Conservation (phyloP, 2,888 invertebrate species). For the Dermolepida albohirtum region DNA sequence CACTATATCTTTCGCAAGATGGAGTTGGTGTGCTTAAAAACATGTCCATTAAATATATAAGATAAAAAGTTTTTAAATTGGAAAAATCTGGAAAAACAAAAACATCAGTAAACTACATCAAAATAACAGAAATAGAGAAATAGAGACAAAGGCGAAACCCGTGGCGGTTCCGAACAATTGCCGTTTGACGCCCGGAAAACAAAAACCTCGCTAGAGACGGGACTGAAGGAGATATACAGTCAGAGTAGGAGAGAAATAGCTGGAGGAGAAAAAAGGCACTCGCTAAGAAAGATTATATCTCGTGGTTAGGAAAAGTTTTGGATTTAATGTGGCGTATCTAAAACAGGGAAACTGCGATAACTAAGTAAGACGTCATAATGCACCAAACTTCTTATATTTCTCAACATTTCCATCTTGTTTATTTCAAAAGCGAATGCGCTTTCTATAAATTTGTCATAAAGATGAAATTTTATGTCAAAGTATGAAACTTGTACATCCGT, state of each 20-base stretch:
- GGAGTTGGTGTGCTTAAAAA: constrained; percentile 6
- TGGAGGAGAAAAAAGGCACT: constrained; percentile 38
- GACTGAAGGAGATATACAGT: constrained; percentile 37
- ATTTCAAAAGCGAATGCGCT: constrained; percentile 6
- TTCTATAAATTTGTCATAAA: background rate
- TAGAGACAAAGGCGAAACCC: constrained; percentile 55
- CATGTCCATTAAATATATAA: constrained; percentile 32
- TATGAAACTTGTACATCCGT: no score
- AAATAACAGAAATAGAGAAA: constrained; percentile 37
- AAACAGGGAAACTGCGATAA: constrained; percentile 58
- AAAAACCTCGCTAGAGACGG: constrained; percentile 54
- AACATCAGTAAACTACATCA: constrained; percentile 32
- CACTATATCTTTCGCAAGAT: constrained; percentile 13
- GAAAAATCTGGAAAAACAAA: constrained; percentile 23
- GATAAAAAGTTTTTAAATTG: constrained; percentile 34
- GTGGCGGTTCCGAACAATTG: constrained; percentile 59
- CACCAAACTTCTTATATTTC: constrained; percentile 44
- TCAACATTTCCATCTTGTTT: constrained; percentile 6
- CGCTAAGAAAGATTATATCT: constrained; percentile 49
- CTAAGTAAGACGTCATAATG: constrained; percentile 57
- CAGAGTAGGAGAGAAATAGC: constrained; percentile 23
- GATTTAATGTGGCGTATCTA: constrained; percentile 61
- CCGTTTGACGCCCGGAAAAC: constrained; percentile 58
- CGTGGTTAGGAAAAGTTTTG: constrained; percentile 56
- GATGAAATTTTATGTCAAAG: no score